Evolutionary conservation across 2,113 vertebrate genomes (phyloP).

Genomic region (Amphilophus citrinellus): DNA sequence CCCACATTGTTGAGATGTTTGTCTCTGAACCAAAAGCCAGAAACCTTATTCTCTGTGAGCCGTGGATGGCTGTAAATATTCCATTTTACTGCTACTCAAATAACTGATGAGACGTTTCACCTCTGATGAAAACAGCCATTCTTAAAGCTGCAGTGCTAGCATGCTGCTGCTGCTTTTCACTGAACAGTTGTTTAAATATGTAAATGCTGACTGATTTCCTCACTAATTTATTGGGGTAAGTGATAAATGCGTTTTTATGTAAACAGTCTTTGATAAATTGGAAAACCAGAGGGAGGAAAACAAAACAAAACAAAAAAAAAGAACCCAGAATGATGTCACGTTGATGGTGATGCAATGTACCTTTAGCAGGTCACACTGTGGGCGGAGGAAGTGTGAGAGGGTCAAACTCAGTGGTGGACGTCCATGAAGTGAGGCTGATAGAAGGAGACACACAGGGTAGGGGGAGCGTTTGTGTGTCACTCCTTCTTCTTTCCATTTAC

Average conservation of each 20-base stretch:
- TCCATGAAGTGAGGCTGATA: conserved; percentile 36
- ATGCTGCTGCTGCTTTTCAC: neutral
- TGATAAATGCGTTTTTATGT: neutral
- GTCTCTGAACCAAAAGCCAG: neutral
- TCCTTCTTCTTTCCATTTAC: conserved; percentile 45
- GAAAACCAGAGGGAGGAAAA: neutral
- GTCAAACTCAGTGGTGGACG: conserved; percentile 31
- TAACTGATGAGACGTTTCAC: neutral
- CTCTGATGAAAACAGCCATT: neutral
- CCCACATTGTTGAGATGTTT: neutral
- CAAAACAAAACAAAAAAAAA: too few species aligned
- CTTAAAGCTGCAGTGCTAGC: neutral
- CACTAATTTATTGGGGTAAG: neutral
- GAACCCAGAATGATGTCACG: neutral
- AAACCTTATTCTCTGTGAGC: neutral
- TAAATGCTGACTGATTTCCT: neutral
- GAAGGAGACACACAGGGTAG: conserved; percentile 37
- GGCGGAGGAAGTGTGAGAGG: neutral
- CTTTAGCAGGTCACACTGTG: conserved; percentile 22
- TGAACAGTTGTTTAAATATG: neutral
- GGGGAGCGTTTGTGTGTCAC: conserved; percentile 47
- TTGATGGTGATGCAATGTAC: conserved; percentile 7
- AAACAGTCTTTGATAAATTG: neutral
- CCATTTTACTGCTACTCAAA: neutral
- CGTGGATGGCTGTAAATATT: too few species aligned